Conservation (phyloP, 2,888 invertebrate genomes). For the Tetragnatha montana region DNA sequence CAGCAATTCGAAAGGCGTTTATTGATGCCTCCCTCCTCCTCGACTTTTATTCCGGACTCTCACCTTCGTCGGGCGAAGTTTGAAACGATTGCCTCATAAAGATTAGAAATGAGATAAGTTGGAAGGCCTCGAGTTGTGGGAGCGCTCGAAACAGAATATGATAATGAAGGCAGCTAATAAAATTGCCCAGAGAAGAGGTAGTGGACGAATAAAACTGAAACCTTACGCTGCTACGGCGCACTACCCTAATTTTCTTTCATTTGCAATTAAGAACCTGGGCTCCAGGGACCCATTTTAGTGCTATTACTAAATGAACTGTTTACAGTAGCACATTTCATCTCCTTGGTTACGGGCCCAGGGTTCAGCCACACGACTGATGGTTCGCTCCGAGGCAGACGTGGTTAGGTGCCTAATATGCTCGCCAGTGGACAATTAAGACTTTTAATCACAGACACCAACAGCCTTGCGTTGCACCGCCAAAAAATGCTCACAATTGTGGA, state of each 20-base stretch:
- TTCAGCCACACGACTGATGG: conserved; percentile 64
- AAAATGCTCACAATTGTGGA: too few relatives aligned
- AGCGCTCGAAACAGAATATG: conserved; percentile 69
- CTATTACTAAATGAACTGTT: conserved; percentile 72
- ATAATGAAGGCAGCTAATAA: conserved; percentile 71
- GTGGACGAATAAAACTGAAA: conserved; percentile 67
- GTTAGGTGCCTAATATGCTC: conserved; percentile 59
- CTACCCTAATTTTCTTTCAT: conserved; percentile 71
- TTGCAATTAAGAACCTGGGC: conserved; percentile 71
- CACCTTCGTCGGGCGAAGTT: conserved; percentile 64
- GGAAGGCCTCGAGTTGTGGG: conserved; percentile 32
- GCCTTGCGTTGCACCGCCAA: too few relatives aligned
- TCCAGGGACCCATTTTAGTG: conserved; percentile 71
- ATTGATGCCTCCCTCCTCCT: conserved; percentile 67
- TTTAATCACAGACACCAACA: conserved; percentile 28
- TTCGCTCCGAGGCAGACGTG: conserved; percentile 56
- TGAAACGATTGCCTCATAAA: conserved; percentile 71
- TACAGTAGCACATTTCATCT: conserved; percentile 71
- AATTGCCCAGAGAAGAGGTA: conserved; percentile 63
- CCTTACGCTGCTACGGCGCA: conserved; percentile 63
- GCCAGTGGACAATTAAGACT: conserved; percentile 9
- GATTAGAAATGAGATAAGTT: conserved; percentile 70
- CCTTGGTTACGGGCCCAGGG: conserved; percentile 66
- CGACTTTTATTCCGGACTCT: conserved; percentile 66
- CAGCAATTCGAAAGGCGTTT: conserved; percentile 34